Base-by-base conservation (phyloP, 2,113 vertebrate species). In the Cavia porcellus region DNA sequence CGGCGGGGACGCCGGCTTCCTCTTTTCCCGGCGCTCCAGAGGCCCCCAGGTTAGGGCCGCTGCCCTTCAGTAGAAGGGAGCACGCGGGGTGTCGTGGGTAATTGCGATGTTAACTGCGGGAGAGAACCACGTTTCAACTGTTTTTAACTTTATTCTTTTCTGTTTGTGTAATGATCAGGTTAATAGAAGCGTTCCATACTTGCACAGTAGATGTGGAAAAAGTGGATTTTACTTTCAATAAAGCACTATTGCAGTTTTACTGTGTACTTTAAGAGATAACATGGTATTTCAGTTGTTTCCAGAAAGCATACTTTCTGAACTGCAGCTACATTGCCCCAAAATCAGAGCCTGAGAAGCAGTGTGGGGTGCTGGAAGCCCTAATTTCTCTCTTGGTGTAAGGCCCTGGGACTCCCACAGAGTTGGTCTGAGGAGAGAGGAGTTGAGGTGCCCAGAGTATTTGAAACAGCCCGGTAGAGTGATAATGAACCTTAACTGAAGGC, bases 401-500 rank as follows among this genome's bases (percentile, higher is more conserved):
- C 3, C 74, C 4, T 6, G 1, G 10, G 32, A 28, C 38, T 25
- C 14, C 57, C 24, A 15, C 1, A 2, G 30, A 3, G 15, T 30
- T 17, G 14, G 2, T 61, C 19, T 11, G 2, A 0, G 55, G 57
- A 45, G 47, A 70, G 25, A 45, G 35, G 81, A 47, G 10, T 42
- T 22, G 25, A 66, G 30, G 28, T 3, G 50, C 4, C 0, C 45
- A 28, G 2, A 4, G 35, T 42, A 38, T 82, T 11, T 7, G 1
- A 19, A 62, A 13, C 38, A 17, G 1, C 32, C 55, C 14, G 42
- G 30, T 12, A 0, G 0, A 13, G 19, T 22, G 4, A 25, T 8
- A 1, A 0, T 14, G 14, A 35, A 3, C 2, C 11, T 42, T 8
- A 9, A 3, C 45, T 22, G 0, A 20, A 80, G 79, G 8, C 4